A percentile compares a stretch with the other conserved stretches of the same genome.
These are phyloP conservation scores for Cephalopachus bancanus DNA, from an alignment of 2,797 vertebrate genomes.

Conservation along the genomic window DNA sequence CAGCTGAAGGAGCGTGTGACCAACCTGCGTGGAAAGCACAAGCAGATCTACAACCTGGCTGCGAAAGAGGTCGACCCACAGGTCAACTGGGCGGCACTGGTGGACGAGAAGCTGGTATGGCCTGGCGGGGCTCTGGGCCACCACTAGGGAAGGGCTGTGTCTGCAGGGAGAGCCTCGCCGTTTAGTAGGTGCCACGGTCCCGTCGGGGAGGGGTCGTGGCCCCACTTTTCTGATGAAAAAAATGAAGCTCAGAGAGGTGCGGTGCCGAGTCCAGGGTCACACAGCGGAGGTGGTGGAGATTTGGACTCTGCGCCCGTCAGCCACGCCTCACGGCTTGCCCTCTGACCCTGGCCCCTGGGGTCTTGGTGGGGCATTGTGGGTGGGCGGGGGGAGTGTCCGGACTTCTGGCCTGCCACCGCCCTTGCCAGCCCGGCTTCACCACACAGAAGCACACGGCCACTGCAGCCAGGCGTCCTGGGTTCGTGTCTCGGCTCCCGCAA, in stretches of 20 bases:
- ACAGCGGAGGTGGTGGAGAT: neutral
- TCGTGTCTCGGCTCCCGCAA: neutral
- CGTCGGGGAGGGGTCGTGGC: fast-evolving
- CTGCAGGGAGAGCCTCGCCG: neutral
- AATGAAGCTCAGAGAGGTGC: neutral
- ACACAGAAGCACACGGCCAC: neutral
- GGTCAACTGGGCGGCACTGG: constrained; percentile 95
- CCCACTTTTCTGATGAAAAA: neutral
- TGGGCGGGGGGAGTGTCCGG: neutral
- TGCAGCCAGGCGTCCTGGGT: neutral
- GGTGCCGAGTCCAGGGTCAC: neutral
- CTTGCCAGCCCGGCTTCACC: neutral
- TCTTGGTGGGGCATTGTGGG: neutral
- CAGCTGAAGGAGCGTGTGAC: constrained; percentile 94
- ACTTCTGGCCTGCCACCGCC: neutral
- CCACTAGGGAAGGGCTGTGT: neutral
- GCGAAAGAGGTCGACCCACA: constrained; percentile 91
- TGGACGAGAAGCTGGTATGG: constrained; percentile 96
- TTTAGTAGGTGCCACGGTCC: fast-evolving
- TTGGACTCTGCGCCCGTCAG: neutral
- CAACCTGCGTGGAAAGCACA: constrained; percentile 92
- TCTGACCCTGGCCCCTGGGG: neutral
- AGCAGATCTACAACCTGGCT: constrained; percentile 93
- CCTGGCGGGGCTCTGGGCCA: neutral
- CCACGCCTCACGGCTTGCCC: neutral